phyloP scores from a whole-genome alignment of 2,113 vertebrate genomes.

The Syngnathus typhle region DNA sequence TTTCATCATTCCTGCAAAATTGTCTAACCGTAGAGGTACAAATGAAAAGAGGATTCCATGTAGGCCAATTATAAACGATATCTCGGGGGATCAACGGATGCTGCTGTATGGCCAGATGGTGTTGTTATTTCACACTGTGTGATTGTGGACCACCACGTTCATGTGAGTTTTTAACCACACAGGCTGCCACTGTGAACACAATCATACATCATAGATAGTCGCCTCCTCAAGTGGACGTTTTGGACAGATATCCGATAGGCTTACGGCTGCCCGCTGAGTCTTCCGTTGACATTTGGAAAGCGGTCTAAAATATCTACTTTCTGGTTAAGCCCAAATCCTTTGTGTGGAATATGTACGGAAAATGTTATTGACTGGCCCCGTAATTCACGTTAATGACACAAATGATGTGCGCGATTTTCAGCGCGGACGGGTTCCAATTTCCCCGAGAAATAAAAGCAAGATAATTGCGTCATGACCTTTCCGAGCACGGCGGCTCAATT shows the following conservation, averaged over 20 bases:
- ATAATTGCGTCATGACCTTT: not conserved
- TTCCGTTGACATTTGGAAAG: constrained; percentile 25
- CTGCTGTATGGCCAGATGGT: not conserved
- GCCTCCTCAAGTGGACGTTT: constrained; percentile 28
- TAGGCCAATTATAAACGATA: not conserved
- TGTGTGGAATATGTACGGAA: constrained; percentile 39
- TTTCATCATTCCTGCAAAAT: not conserved
- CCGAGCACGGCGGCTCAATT: not conserved
- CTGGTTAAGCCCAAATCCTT: constrained; percentile 28
- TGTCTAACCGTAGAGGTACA: not conserved
- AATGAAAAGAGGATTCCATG: not conserved
- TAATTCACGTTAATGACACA: constrained; percentile 27
- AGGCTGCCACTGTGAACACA: not conserved
- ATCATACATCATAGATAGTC: not conserved
- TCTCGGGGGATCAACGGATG: not conserved
- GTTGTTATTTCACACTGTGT: constrained; percentile 28
- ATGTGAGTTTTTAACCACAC: not conserved
- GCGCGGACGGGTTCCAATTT: not conserved
- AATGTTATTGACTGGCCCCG: constrained; percentile 38
- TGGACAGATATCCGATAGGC: constrained; percentile 35
- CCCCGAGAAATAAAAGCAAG: not conserved
- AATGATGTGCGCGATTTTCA: constrained; percentile 14
- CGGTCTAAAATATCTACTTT: constrained; percentile 40
- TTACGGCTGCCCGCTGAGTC: constrained; percentile 20
- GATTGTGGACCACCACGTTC: constrained; percentile 20